Evolutionary conservation across 1,140 invertebrate species (phyloP).

Genomic region (Amyelois transitella): DNA sequence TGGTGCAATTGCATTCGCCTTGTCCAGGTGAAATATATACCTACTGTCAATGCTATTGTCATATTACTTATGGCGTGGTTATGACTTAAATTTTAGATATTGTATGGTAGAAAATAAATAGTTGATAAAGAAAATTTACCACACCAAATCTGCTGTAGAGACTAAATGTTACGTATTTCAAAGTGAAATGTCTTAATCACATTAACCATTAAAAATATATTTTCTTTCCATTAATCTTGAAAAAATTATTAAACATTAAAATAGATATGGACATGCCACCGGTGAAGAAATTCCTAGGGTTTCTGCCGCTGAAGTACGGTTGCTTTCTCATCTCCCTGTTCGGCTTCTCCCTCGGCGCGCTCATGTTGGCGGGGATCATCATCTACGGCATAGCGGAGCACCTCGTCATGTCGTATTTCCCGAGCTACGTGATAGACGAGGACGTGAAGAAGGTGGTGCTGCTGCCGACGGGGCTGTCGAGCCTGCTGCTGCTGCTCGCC

Average conservation of each 20-base stretch:
- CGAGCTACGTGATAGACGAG: constrained; percentile 7
- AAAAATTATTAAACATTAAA: neutral
- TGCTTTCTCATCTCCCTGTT: constrained; percentile 35
- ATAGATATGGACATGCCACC: constrained; percentile 31
- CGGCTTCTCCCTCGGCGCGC: constrained; percentile 25
- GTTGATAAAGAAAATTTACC: no score
- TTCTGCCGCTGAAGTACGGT: constrained; percentile 25
- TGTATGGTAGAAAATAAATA: no score
- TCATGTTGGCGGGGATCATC: constrained; percentile 26
- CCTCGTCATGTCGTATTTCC: constrained; percentile 13
- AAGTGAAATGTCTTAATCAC: no score
- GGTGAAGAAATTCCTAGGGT: constrained; percentile 24
- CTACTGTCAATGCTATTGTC: no score
- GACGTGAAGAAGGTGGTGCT: constrained; percentile 32
- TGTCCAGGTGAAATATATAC: no score
- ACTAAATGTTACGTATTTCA: no score
- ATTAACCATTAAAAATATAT: no score
- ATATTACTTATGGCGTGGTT: no score
- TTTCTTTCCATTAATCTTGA: no score
- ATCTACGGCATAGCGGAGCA: constrained; percentile 34
- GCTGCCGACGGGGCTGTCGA: constrained; percentile 25
- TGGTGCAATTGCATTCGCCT: no score
- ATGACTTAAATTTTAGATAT: no score
- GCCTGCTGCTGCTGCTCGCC: constrained; percentile 26
- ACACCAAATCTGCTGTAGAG: no score